These are phyloP conservation scores for Falco columbarius DNA, from an alignment of 2,797 vertebrate genomes.

Conservation along the genomic window DNA sequence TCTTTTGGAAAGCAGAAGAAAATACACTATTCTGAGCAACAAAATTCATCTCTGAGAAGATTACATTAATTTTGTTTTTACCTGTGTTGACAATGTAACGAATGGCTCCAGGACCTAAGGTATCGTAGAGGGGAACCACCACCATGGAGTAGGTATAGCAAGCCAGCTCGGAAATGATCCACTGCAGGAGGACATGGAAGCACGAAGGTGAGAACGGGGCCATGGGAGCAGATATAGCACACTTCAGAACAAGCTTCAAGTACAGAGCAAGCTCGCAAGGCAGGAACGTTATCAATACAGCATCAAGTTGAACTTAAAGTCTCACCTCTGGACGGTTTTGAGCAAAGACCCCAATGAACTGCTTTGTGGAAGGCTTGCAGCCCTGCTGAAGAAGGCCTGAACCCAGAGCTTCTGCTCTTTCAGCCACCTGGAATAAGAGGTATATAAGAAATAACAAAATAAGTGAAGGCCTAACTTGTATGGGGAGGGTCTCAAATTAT, in stretches of 20 bases:
- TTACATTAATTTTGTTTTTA: constrained; percentile 54
- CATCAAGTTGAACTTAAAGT: not conserved
- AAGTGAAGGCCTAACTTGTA: not conserved
- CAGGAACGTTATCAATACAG: not conserved
- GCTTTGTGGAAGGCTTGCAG: constrained; percentile 85
- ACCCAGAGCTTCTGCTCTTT: constrained; percentile 92
- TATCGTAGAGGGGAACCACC: constrained; percentile 96
- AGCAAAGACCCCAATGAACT: constrained; percentile 97
- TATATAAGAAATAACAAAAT: not conserved
- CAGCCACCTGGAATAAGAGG: constrained; percentile 81
- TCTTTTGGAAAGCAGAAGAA: not conserved
- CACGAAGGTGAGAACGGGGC: not conserved
- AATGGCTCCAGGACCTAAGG: constrained; percentile 93
- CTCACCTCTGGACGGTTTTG: constrained; percentile 97
- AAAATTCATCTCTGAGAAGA: not conserved
- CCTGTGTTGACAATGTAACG: constrained; percentile 95
- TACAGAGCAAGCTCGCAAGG: not conserved
- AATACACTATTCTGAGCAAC: not conserved
- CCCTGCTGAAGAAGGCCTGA: constrained; percentile 92
- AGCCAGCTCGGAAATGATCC: constrained; percentile 96
- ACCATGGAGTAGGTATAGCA: constrained; percentile 99
- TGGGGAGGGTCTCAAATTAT: not conserved
- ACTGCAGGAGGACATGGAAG: constrained; percentile 79
- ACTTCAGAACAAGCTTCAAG: not conserved
- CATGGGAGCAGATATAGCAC: not conserved